A percentile compares a stretch with the other conserved stretches of the same genome.
Conservation (phyloP, 2,113 vertebrate species). For the Pseudorhombus dupliciocellatus region DNA sequence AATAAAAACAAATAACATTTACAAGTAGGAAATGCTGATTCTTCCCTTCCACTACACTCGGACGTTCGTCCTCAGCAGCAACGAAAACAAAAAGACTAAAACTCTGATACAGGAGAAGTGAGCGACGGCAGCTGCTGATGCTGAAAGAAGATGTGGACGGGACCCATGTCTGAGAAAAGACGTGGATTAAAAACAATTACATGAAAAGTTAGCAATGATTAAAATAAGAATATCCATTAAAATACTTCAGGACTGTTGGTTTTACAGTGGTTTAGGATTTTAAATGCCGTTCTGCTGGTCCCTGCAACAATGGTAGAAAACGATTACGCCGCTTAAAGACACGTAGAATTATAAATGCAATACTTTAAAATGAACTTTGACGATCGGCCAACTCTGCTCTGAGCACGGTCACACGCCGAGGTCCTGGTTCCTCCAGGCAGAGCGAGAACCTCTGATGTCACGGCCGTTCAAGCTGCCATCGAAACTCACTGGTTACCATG, state of each 20-base stretch:
- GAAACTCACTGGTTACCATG: background rate
- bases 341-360: constrained; percentile 14
- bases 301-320: constrained; percentile 26
- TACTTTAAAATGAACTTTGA: constrained; percentile 7
- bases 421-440: constrained; percentile 19
- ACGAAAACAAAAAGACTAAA: constrained; percentile 10
- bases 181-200: background rate
- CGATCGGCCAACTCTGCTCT: constrained; percentile 24
- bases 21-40: constrained; percentile 57
- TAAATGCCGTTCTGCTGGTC: constrained; percentile 1
- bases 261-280: constrained; percentile 10
- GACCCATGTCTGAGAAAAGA: background rate
- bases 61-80: constrained; percentile 5
- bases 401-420: background rate
- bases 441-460: background rate
- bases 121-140: background rate
- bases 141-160: background rate
- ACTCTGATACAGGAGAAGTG: background rate
- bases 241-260: background rate
- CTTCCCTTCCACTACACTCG: constrained; percentile 28
- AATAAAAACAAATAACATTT: constrained; percentile 47
- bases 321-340: background rate
- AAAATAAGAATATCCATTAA: background rate
- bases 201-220: background rate
- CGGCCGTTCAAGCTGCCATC: no score